Evolutionary conservation across 2,797 vertebrate genomes (phyloP).

Genomic region (Pseudomugil gertrudae): DNA sequence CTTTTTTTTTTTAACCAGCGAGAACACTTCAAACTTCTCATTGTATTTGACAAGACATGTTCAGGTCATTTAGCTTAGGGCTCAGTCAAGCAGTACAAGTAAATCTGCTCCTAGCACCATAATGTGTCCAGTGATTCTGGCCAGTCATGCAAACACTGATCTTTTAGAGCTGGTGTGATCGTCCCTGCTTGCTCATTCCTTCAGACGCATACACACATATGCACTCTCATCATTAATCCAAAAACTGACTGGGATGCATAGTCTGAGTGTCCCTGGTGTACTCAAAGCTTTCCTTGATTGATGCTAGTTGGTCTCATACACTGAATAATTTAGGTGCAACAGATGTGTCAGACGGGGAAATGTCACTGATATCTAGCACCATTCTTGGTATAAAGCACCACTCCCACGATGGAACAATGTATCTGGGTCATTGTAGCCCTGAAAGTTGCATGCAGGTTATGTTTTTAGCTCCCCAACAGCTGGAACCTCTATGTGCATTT

Average conservation of each 20-base stretch:
- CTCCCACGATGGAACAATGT: conserved; percentile 68
- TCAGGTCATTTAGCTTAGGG: conserved; percentile 35
- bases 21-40: conserved; percentile 34
- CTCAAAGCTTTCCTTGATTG: conserved; percentile 62
- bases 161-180: conserved; percentile 30
- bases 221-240: conserved; percentile 48
- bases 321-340: conserved; percentile 80
- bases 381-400: conserved; percentile 62
- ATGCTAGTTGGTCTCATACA: conserved; percentile 66
- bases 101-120: conserved; percentile 42
- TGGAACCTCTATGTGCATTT: conserved; percentile 63
- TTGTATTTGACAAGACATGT: conserved; percentile 32
- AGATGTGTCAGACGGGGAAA: conserved; percentile 71
- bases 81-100: conserved; percentile 44
- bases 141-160: conserved; percentile 46
- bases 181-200: neutral
- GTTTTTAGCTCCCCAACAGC: conserved; percentile 59
- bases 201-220: neutral
- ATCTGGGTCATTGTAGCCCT: conserved; percentile 76
- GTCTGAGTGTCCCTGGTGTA: conserved; percentile 46
- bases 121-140: conserved; percentile 34
- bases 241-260: conserved; percentile 29
- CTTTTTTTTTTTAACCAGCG: neutral
- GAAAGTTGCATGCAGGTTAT: conserved; percentile 60
- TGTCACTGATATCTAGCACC: conserved; percentile 75